Base-by-base conservation (phyloP, 2,797 vertebrate genomes). In the Apodemus agrarius region DNA sequence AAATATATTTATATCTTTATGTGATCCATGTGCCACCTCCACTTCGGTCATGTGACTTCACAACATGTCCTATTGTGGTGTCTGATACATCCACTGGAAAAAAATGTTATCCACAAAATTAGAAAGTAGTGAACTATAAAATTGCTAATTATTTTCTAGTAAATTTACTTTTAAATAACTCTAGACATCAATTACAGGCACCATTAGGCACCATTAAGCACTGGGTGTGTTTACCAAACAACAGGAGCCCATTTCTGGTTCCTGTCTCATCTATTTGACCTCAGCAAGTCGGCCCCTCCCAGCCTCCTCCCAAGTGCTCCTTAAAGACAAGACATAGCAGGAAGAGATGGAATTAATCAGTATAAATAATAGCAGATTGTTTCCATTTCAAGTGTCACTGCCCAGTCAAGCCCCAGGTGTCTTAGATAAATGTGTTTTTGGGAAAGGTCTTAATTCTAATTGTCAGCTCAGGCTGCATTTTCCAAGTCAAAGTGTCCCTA, bases 81-180 rank as follows among this genome's bases (percentile, higher is more conserved):
- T 95, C 97, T 97, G 98, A 98, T 96, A 72, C 17, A 98, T 96
- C 79, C 97, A 91, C 19, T 3, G 95, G 72, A 17, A 34, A 96
- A 98, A 98, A 97, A 94, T 97, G 98, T 98, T 98, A 98, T 98
- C 97, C 98, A 98, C 98, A 98, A 98, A 98, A 98, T 97, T 98
- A 98, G 98, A 97, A 98, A 98, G 98, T 98, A 98, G 98, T 98
- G 98, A 99, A 98, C 98, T 99, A 99, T 99, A 98, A 99, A 99
- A 99, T 99, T 99, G 98, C 98, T 99, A 99, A 99, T 99, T 99
- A 99, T 99, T 99, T 99, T 99, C 98, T 98, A 98, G 98, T 98
- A 98, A 99, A 98, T 99, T 99, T 98, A 98, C 98, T 99, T 98
- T 98, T 99, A 98, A 98, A 99, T 99, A 99, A 99, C 98, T 99